phyloP scores from a whole-genome alignment of 2,888 invertebrate species.

The Morpho helenor region DNA sequence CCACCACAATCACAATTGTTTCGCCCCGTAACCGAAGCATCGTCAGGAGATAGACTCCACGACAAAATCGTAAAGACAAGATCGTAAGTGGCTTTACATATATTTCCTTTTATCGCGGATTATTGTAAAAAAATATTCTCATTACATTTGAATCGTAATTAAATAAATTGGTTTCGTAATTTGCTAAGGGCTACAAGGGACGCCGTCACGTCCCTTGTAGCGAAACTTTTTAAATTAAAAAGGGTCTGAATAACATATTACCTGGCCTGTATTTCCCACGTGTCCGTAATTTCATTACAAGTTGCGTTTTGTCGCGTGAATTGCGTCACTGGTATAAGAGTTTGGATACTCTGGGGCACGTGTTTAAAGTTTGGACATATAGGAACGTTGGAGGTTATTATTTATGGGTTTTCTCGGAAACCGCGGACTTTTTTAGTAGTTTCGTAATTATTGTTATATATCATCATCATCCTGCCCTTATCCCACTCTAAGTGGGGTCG shows the following conservation, averaged over 20 bases:
- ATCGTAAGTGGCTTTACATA: too few relatives aligned
- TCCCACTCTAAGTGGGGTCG: too few relatives aligned
- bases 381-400: background rate
- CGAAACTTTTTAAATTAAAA: constrained; percentile 22
- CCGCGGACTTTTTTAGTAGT: too few relatives aligned
- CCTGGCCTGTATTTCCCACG: constrained; percentile 22
- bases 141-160: background rate
- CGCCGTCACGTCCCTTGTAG: constrained; percentile 6
- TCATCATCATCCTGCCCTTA: too few relatives aligned
- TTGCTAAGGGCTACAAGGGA: constrained; percentile 9
- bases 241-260: constrained; percentile 25
- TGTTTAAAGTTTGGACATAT: constrained; percentile 5
- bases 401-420: too few relatives aligned
- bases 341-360: constrained; percentile 2
- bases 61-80: too few relatives aligned
- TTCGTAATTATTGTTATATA: too few relatives aligned
- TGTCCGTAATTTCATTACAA: constrained; percentile 28
- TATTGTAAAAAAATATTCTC: too few relatives aligned
- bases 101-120: too few relatives aligned
- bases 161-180: constrained; percentile 8
- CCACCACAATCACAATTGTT: too few relatives aligned
- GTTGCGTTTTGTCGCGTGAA: constrained; percentile 24
- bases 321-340: constrained; percentile 15
- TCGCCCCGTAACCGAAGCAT: too few relatives aligned
- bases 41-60: too few relatives aligned